phyloP scores from a whole-genome alignment of 2,888 invertebrate genomes.

The Bombyx huttoni region DNA sequence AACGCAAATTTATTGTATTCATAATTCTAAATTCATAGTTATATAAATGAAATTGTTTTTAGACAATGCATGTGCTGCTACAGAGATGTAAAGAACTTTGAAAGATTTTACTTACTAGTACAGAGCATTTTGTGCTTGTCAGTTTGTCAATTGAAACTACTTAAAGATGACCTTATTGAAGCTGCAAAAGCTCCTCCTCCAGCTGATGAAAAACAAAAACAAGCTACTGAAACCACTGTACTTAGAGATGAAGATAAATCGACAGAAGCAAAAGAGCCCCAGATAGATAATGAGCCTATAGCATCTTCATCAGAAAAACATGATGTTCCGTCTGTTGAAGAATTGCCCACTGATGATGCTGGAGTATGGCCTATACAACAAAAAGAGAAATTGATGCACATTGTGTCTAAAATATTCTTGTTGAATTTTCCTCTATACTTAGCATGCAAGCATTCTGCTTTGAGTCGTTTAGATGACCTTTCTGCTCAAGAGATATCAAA shows the following conservation, averaged over 20 bases:
- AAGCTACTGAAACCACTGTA: constrained; percentile 22
- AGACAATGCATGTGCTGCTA: constrained; percentile 97
- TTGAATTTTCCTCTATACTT: constrained; percentile 91
- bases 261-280: constrained; percentile 23
- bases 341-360: constrained; percentile 31
- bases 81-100: constrained; percentile 92
- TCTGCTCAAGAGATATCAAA: constrained; percentile 87
- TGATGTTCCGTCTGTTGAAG: constrained; percentile 14
- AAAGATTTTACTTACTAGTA: constrained; percentile 89
- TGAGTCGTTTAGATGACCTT: constrained; percentile 85
- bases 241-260: constrained; percentile 26
- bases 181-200: constrained; percentile 37
- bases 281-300: constrained; percentile 21
- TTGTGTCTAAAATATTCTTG: constrained; percentile 89
- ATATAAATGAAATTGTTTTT: constrained; percentile 26
- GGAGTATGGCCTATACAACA: constrained; percentile 85
- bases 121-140: constrained; percentile 89
- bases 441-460: constrained; percentile 87
- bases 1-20: too few species aligned
- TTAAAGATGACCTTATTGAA: constrained; percentile 72
- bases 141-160: constrained; percentile 85
- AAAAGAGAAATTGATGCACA: constrained; percentile 88
- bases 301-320: constrained; percentile 23
- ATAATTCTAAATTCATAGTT: too few species aligned
- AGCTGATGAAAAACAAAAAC: constrained; percentile 32